Evolutionary conservation across 2,888 invertebrate genomes (phyloP).

Genomic region (Pantelozetes paolii): DNA sequence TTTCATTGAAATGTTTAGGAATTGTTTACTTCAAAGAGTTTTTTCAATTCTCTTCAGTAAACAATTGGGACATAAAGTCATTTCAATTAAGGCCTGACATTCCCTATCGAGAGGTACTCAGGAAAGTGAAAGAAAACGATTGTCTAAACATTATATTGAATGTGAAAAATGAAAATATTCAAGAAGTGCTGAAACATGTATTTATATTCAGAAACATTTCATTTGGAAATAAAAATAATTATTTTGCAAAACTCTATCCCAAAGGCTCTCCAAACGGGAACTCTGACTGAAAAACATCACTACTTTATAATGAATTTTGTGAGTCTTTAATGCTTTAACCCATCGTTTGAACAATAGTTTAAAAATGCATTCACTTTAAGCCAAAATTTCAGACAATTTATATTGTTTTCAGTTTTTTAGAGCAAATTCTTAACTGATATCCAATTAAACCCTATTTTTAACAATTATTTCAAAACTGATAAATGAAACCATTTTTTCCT

Average conservation of each 20-base stretch:
- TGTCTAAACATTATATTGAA: slow-evolving; percentile 85
- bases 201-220: too few species aligned
- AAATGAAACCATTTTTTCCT: too few species aligned
- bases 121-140: slow-evolving; percentile 73
- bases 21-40: slow-evolving; percentile 38
- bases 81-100: slow-evolving; percentile 33
- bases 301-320: slow-evolving; percentile 82
- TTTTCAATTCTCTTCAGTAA: neutral
- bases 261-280: slow-evolving; percentile 85
- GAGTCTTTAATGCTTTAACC: neutral
- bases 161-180: slow-evolving; percentile 73
- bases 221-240: neutral
- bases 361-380: too few species aligned
- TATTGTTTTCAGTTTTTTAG: too few species aligned
- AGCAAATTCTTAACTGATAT: too few species aligned
- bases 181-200: slow-evolving; percentile 65
- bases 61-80: slow-evolving; percentile 30
- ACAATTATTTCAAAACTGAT: too few species aligned
- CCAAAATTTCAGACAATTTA: too few species aligned
- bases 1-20: slow-evolving; percentile 52
- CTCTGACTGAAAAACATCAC: slow-evolving; percentile 93
- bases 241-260: slow-evolving; percentile 51
- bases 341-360: neutral
- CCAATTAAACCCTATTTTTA: too few species aligned
- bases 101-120: slow-evolving; percentile 34